Evolutionary conservation across 2,113 vertebrate genomes (phyloP), one percentile per base, ranked within the genome.

Genomic region (Gambusia affinis): DNA sequence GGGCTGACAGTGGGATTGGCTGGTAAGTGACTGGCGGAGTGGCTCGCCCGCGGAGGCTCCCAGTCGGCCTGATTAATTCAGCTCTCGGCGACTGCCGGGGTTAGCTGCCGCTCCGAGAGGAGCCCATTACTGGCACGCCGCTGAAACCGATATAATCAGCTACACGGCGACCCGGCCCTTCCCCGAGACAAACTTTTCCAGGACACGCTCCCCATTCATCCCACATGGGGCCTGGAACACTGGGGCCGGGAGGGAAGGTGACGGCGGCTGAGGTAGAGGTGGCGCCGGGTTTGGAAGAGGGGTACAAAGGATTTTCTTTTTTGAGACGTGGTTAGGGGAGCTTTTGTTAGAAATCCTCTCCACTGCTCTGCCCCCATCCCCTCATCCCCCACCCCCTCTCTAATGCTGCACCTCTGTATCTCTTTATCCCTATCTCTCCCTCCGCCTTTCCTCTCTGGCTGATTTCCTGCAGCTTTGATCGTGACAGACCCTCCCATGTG

Each of bases 11-110:
- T 97, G 95, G 96, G 97, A 98, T 97, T 97, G 96, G 96, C 95
- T 96, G 95, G 96, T 97, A 98, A 98, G 97, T 97, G 97, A 99
- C 97, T 97, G 95, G 95, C 51, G 95, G 96, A 98, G 97, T 96
- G 93, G 95, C 95, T 97, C 93, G 96, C 97, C 97, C 96, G 96
- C 94, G 81, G 97, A 96, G 96, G 96, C 96, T 98, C 97, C 97
- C 97, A 97, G 97, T 95, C 97, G 97, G 96, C 95, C 97, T 99
- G 98, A 99, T 99, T 98, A 98, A 99, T 99, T 98, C 97, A 96
- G 97, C 97, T 96, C 96, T 96, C 94, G 95, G 95, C 94, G 95
- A 95, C 96, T 96, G 96, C 96, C 95, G 95, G 96, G 96, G 96
- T 97, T 97, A 97, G 96, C 96, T 95, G 96, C 89, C 72, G 95